Evolutionary conservation across 2,113 vertebrate species (phyloP).

Genomic region (Columba janthina): DNA sequence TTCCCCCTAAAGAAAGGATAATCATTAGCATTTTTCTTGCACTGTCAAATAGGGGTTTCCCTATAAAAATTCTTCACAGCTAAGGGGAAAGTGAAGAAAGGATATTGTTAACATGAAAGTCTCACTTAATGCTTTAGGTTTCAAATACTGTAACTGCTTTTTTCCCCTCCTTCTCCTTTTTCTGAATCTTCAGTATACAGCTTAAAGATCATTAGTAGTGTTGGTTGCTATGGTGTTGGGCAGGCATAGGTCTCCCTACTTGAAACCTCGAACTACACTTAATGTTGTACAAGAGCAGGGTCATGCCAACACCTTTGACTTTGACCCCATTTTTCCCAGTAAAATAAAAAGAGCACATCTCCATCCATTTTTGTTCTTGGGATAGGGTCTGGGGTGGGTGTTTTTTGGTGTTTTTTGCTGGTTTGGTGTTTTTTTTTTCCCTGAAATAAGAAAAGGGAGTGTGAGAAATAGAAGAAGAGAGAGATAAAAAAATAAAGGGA

Average conservation of each 20-base stretch:
- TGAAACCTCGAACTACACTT: conserved; percentile 29
- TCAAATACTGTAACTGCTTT: conserved; percentile 54
- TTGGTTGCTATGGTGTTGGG: conserved; percentile 58
- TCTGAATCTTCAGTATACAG: conserved; percentile 30
- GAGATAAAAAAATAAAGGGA: background rate
- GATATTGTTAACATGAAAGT: conserved; percentile 60
- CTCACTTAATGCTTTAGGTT: conserved; percentile 59
- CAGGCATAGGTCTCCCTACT: background rate
- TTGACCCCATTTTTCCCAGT: background rate
- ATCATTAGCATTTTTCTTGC: conserved; percentile 47
- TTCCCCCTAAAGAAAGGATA: conserved; percentile 46
- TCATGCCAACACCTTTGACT: conserved; percentile 46
- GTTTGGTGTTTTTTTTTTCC: background rate
- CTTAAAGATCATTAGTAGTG: conserved; percentile 39
- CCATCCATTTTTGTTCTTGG: background rate
- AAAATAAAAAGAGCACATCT: background rate
- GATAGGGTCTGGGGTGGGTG: background rate
- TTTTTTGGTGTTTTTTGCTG: too few species aligned
- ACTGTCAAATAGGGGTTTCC: conserved; percentile 24
- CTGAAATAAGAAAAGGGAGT: background rate
- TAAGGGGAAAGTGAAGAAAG: conserved; percentile 34
- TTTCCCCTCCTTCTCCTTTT: background rate
- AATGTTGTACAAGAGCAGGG: conserved; percentile 36
- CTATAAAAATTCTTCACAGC: conserved; percentile 41
- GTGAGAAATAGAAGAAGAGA: background rate